A percentile compares a stretch with the other conserved stretches of the same genome.
Evolutionary conservation across 2,888 invertebrate species (phyloP).

Genomic region (Aphelenchoides bicaudatus): DNA sequence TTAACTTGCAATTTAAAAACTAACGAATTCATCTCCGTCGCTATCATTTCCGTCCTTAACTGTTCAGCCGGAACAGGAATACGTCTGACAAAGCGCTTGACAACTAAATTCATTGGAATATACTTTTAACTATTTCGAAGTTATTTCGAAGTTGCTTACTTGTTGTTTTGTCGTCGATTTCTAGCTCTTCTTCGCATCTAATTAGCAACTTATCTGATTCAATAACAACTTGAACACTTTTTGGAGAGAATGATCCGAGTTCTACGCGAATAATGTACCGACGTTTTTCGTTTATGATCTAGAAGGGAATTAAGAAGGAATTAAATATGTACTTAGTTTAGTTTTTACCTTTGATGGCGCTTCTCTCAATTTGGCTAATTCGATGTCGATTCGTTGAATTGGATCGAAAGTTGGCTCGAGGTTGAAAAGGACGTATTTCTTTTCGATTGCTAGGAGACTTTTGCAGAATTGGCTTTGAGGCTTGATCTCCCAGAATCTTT

Average conservation of each 20-base stretch:
- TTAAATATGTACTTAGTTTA: neutral
- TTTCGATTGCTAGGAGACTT: neutral
- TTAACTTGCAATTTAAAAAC: no score
- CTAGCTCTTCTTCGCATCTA: neutral
- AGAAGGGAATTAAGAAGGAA: conserved; percentile 14
- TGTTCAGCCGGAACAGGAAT: neutral
- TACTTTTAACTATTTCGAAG: no score
- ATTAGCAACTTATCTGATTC: conserved; percentile 4
- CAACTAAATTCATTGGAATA: no score
- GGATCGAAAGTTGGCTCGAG: conserved; percentile 19
- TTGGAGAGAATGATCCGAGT: neutral
- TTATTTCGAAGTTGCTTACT: no score
- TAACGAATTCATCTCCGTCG: conserved; percentile 3
- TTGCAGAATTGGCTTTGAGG: neutral
- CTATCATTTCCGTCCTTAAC: conserved; percentile 5
- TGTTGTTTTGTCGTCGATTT: neutral
- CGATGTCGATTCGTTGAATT: conserved; percentile 21
- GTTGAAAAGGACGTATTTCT: conserved; percentile 16
- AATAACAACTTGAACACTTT: conserved; percentile 2
- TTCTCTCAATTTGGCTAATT: conserved; percentile 21
- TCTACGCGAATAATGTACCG: conserved; percentile 16
- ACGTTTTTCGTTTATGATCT: conserved; percentile 26
- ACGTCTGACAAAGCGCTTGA: conserved; percentile 7
- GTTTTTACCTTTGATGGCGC: conserved; percentile 26
- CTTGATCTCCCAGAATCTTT: neutral